Base-by-base conservation (phyloP, 1,140 invertebrate genomes). In the Dinothrombium tinctorium region DNA sequence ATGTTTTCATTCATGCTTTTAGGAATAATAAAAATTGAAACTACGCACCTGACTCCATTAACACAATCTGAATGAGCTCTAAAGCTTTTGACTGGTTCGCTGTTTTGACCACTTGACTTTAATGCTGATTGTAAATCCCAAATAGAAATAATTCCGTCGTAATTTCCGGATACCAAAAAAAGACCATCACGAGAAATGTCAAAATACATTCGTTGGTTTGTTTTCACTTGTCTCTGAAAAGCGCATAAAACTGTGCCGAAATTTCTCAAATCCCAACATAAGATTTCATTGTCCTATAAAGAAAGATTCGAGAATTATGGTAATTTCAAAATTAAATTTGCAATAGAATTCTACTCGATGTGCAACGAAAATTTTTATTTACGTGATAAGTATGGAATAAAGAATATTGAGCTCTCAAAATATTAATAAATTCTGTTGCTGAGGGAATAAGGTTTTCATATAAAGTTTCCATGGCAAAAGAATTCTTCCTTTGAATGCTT, bases 191-290 rank as follows among this genome's bases (percentile, higher is more conserved):
- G 41, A 22, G 37, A 43, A 15, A 52, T 32, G 37, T 84, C 76
- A 62, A 92, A 87, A 51, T 80, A 76, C 50, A 94, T 76, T 49
- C 79, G 69, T 61, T 95, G 89, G 62, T 94, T 89, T n/a, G 84
- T 92, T 22, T 70, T 61, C 0, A 82, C 72, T 41, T 64, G 58
- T 46, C 86, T 65, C 28, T 65, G 52, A 12, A 78, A 57, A 3
- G 70, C 68, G 57, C 67, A 69, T 9, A 89, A 58, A 11, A 83
- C 69, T 40, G 63, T 59, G 12, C 76, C 74, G 46, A 74, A 75
- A 62, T 83, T 79, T 47, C 87, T 63, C 35, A 92, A 64, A 59
- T 95, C 87, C 86, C 86, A 95, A 50, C 64, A 65, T 9, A 65
- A 45, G 33, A 68, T 65, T 47, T 65, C 60, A 31, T 52, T 41